Evolutionary conservation across 37 sponge, comb jelly and placozoan species (phyloP), one percentile per base, ranked within the genome.

Genomic region (Halichondria panicea): DNA sequence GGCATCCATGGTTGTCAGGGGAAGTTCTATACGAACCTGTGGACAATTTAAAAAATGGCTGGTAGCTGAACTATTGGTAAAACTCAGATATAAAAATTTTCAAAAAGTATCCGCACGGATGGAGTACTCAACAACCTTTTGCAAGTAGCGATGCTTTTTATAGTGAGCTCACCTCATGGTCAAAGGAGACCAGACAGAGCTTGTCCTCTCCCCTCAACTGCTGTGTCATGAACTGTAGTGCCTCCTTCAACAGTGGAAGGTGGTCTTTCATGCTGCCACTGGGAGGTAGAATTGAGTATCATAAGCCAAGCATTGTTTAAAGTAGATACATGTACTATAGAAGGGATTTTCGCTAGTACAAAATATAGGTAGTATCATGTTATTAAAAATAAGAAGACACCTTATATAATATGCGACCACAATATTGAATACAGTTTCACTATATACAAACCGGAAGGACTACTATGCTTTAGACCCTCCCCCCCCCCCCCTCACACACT

Each of bases 261-360:
- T 96, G 84, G 25, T 82, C 75, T 52, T 89, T 89, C 96, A 96
- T 96, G 81, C 96, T 96, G 7, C 84, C 93, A 73, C 96, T 93
- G 63, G 37, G 42, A 27, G 65, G 25, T n/a, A 7, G 24, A 56
- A 18, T n/a, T n/a, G n/a, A n/a, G n/a, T n/a, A n/a, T n/a, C n/a
- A n/a, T n/a, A n/a, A n/a, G n/a, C n/a, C n/a, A n/a, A n/a, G n/a
- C n/a, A n/a, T n/a, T n/a, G n/a, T n/a, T n/a, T n/a, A n/a, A n/a
- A n/a, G n/a, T n/a, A n/a, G n/a, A n/a, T n/a, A n/a, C n/a, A n/a
- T n/a, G n/a, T n/a, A n/a, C n/a, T n/a, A n/a, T n/a, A n/a, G n/a
- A n/a, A n/a, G n/a, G n/a, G n/a, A n/a, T n/a, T n/a, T n/a, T n/a
- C n/a, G n/a, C n/a, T n/a, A n/a, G n/a, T n/a, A n/a, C n/a, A n/a